Conservation (phyloP, 1,140 invertebrate species). For the Cyrtorhinus lividipennis region DNA sequence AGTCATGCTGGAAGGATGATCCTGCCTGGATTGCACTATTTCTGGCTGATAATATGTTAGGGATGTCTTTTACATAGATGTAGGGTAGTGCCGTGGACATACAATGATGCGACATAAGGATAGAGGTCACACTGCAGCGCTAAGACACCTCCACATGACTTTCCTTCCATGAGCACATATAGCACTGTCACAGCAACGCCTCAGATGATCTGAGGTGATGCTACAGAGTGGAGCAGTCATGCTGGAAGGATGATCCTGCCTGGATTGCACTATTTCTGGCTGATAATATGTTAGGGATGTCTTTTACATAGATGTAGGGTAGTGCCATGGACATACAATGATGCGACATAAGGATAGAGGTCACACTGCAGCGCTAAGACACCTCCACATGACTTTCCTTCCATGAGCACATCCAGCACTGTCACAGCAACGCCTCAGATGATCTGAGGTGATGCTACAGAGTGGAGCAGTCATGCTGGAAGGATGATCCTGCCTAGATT, state of each 20-base stretch:
- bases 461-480: background rate
- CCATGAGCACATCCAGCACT: background rate
- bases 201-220: background rate
- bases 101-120: conserved; percentile 13
- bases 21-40: too few species aligned
- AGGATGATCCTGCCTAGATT: too few species aligned
- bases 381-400: conserved; percentile 1
- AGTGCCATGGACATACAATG: background rate
- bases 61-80: too few species aligned
- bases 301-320: background rate
- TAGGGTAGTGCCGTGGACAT: background rate
- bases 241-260: conserved; percentile 9
- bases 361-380: conserved; percentile 11
- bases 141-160: background rate
- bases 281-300: too few species aligned
- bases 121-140: conserved; percentile 15
- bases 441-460: background rate
- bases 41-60: too few species aligned
- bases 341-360: conserved; percentile 17
- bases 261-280: too few species aligned
- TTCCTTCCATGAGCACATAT: conserved; percentile 4
- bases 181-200: background rate
- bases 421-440: background rate
- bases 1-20: background rate
- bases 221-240: conserved; percentile 7